Percentiles rank a stretch among this genome's conserved stretches.
Evolutionary conservation across 2,888 invertebrate genomes (phyloP).

Genomic region (Prosopocoilus inquinatus): DNA sequence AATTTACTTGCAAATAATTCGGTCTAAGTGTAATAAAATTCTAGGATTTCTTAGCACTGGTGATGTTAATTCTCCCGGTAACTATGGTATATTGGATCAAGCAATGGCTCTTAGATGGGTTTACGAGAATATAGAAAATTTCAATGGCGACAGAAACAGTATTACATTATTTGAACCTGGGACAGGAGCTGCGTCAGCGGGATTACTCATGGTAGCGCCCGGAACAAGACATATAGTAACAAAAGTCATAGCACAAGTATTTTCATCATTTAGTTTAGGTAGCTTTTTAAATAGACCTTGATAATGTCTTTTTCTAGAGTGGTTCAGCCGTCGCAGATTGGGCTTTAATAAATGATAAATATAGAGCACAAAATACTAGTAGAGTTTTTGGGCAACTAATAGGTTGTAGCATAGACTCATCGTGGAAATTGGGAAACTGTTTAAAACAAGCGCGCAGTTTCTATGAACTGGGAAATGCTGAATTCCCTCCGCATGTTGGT

Average conservation of each 20-base stretch:
- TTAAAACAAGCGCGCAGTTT: conserved; percentile 74
- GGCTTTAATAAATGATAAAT: conserved; percentile 85
- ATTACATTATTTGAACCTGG: conserved; percentile 90
- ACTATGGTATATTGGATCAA: conserved; percentile 91
- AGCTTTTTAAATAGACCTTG: not conserved
- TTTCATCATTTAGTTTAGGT: not conserved
- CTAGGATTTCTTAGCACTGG: conserved; percentile 84
- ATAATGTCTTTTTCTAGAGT: conserved; percentile 55
- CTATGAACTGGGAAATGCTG: conserved; percentile 75
- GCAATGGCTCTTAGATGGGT: conserved; percentile 89
- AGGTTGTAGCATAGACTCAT: conserved; percentile 84
- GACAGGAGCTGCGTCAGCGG: conserved; percentile 89
- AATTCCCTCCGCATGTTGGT: conserved; percentile 77
- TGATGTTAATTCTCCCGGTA: conserved; percentile 89
- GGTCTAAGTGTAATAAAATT: conserved; percentile 1
- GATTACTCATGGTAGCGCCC: conserved; percentile 82
- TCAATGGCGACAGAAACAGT: conserved; percentile 80
- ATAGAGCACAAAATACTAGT: conserved; percentile 85
- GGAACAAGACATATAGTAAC: conserved; percentile 74
- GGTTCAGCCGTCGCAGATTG: conserved; percentile 90
- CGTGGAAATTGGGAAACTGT: conserved; percentile 86
- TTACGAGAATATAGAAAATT: conserved; percentile 80
- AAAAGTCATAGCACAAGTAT: conserved; percentile 78
- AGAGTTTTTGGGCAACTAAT: conserved; percentile 77
- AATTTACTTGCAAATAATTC: not conserved